Evolutionary conservation across 1,140 invertebrate species (phyloP).

Genomic region (Eupeodes corollae): DNA sequence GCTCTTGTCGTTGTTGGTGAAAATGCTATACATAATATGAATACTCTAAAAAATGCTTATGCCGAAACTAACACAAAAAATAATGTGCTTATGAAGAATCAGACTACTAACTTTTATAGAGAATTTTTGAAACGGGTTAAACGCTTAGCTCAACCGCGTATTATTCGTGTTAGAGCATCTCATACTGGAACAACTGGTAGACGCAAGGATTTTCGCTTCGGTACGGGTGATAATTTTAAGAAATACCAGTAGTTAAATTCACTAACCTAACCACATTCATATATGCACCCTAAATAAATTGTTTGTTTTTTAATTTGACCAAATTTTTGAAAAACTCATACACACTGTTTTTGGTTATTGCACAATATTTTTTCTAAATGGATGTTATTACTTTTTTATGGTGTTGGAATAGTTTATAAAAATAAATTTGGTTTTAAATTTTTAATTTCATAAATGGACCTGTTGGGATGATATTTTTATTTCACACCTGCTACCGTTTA

Average conservation of each 20-base stretch:
- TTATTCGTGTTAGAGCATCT: constrained; percentile 30
- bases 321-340: too few species aligned
- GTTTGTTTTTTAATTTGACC: neutral
- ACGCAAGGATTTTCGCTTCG: constrained; percentile 44
- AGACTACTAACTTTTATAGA: too few species aligned
- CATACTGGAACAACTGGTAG: constrained; percentile 28
- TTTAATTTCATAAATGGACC: too few species aligned
- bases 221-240: constrained; percentile 38
- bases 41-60: neutral
- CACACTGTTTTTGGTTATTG: too few species aligned
- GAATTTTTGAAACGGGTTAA: constrained; percentile 22
- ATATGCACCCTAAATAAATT: constrained; percentile 6
- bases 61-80: neutral
- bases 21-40: neutral
- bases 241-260: constrained; percentile 1
- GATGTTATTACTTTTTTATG: too few species aligned
- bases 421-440: too few species aligned
- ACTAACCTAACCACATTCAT: constrained; percentile 7
- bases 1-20: neutral
- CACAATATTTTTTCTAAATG: too few species aligned
- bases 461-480: too few species aligned
- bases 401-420: too few species aligned
- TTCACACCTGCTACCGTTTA: too few species aligned
- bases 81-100: neutral
- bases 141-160: constrained; percentile 35